Evolutionary conservation across 2,113 vertebrate species (phyloP).

Genomic region (Scolopax mira): DNA sequence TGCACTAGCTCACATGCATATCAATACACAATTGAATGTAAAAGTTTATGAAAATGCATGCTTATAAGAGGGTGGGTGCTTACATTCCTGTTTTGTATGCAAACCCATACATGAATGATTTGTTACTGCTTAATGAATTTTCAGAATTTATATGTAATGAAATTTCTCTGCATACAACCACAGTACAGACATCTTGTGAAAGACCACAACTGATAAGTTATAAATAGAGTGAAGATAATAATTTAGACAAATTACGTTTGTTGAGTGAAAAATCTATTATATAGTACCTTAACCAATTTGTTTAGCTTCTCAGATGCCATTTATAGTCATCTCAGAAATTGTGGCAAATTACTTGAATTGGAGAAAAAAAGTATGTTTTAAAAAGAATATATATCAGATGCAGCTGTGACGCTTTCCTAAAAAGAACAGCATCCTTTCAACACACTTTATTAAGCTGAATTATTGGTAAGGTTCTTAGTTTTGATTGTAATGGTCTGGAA

Average conservation of each 20-base stretch:
- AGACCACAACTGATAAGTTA: background rate
- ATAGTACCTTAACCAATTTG: background rate
- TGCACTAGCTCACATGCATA: background rate
- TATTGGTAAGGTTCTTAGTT: background rate
- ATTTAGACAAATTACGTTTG: background rate
- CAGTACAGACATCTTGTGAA: background rate
- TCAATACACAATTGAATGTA: background rate
- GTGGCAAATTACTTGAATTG: background rate
- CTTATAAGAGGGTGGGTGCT: background rate
- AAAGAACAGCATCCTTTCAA: background rate
- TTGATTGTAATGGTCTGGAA: background rate
- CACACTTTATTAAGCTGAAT: background rate
- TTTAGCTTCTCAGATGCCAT: background rate
- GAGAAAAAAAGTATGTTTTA: background rate
- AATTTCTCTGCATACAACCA: background rate
- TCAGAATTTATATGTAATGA: background rate
- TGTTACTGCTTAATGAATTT: background rate
- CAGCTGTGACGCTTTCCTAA: background rate
- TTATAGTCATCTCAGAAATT: background rate
- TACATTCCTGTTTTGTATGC: background rate
- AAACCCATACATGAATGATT: background rate
- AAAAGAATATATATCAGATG: background rate
- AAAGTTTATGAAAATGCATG: background rate
- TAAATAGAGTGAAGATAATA: background rate
- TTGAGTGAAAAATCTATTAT: background rate